These are phyloP conservation scores for Cichlasoma orientale DNA, from an alignment of 2,797 vertebrate genomes.

Conservation along the genomic window DNA sequence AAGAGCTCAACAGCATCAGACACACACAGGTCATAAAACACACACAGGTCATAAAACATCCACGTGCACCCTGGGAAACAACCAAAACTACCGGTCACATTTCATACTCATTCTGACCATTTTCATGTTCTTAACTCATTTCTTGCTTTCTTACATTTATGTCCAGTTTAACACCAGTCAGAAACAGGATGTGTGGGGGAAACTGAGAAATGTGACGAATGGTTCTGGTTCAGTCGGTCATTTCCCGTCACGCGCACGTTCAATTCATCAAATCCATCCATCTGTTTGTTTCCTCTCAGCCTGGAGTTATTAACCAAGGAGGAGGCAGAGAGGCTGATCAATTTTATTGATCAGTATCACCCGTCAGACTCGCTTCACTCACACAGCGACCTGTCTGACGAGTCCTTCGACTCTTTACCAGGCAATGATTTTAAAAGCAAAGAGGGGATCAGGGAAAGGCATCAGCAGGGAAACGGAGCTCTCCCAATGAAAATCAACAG, in stretches of 20 bases:
- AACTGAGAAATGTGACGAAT: not conserved
- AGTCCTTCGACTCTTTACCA: not conserved
- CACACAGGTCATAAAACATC: not conserved
- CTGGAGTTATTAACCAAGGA: not conserved
- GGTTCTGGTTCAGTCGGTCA: not conserved
- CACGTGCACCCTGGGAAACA: slow-evolving; percentile 22
- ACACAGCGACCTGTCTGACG: not conserved
- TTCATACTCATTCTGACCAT: not conserved
- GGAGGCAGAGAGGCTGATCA: not conserved
- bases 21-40: not conserved
- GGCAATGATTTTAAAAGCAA: not conserved
- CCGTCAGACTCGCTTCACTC: not conserved
- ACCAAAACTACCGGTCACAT: not conserved
- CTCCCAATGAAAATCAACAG: not conserved
- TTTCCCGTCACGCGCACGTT: not conserved
- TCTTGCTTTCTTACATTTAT: not conserved
- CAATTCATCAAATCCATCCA: not conserved
- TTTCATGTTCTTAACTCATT: not conserved
- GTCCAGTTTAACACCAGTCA: not conserved
- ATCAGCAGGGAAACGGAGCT: not conserved
- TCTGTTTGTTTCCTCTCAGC: not conserved
- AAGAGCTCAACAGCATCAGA: slow-evolving; percentile 4
- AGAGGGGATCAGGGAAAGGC: not conserved
- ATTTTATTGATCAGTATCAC: not conserved
- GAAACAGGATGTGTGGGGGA: not conserved